Percentiles rank a stretch among this genome's conserved stretches.
Conservation (phyloP, 2,113 vertebrate species). For the Pleuronectes platessa region DNA sequence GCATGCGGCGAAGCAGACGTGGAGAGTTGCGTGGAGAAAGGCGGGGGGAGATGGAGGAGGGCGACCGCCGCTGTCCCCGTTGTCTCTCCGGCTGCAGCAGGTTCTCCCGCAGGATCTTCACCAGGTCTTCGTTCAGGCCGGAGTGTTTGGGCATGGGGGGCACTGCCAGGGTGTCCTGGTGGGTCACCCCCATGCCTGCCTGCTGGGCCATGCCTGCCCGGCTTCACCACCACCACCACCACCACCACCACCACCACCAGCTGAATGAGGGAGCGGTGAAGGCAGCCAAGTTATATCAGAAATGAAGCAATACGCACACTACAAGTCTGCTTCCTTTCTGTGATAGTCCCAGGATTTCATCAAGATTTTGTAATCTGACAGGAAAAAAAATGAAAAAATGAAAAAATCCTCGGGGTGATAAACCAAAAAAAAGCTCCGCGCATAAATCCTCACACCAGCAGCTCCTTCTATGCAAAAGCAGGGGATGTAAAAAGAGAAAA, state of each 20-base stretch:
- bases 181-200: constrained; percentile 80
- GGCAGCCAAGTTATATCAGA: constrained; percentile 15
- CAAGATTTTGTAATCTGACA: constrained; percentile 17
- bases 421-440: constrained; percentile 18
- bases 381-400: background rate
- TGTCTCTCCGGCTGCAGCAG: constrained; percentile 94
- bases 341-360: constrained; percentile 34
- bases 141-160: constrained; percentile 92
- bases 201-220: constrained; percentile 92
- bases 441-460: constrained; percentile 39
- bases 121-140: constrained; percentile 94
- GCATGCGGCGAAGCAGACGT: constrained; percentile 93
- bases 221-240: constrained; percentile 61
- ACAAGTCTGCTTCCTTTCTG: constrained; percentile 5
- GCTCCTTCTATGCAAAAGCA: constrained; percentile 25
- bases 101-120: constrained; percentile 96
- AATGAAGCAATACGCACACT: background rate
- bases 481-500: constrained; percentile 18
- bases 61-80: constrained; percentile 86
- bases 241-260: constrained; percentile 20
- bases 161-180: constrained; percentile 89
- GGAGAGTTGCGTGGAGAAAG: constrained; percentile 95
- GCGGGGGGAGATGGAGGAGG: constrained; percentile 89
- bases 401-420: constrained; percentile 33
- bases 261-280: constrained; percentile 16